Percentiles rank a stretch among this genome's conserved stretches.
Evolutionary conservation across 2,113 vertebrate genomes (phyloP).

Genomic region (Aegotheles bennettii): DNA sequence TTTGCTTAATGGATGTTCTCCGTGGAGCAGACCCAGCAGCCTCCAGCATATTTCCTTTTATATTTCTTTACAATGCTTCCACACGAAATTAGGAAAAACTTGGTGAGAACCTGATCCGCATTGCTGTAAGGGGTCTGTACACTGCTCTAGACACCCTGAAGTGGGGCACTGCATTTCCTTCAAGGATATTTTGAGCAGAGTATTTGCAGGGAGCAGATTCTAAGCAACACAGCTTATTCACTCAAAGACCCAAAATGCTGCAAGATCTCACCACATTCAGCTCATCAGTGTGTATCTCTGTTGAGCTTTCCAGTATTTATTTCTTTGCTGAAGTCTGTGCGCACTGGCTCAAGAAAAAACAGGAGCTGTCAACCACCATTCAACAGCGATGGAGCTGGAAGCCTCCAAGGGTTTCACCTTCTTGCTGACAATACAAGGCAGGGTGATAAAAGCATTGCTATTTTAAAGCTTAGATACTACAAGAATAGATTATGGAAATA

Average conservation of each 20-base stretch:
- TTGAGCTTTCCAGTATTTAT: not conserved
- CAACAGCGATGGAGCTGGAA: not conserved
- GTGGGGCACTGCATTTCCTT: not conserved
- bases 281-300: accelerated
- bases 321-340: not conserved
- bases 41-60: not conserved
- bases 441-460: not conserved
- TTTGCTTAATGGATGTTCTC: not conserved
- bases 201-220: accelerated
- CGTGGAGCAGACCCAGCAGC: not conserved
- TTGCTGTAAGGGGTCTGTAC: not conserved
- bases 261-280: not conserved
- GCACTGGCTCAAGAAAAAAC: not conserved
- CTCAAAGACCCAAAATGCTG: not conserved
- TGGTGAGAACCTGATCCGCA: not conserved
- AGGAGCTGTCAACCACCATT: not conserved
- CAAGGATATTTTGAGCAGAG: not conserved
- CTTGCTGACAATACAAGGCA: not conserved
- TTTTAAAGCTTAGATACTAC: not conserved
- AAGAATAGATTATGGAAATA: not conserved
- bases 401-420: not conserved
- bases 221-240: not conserved
- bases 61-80: not conserved
- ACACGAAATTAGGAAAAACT: not conserved
- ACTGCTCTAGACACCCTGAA: not conserved